Evolutionary conservation across 2,888 invertebrate genomes (phyloP).

Genomic region (Eilema sororculum): DNA sequence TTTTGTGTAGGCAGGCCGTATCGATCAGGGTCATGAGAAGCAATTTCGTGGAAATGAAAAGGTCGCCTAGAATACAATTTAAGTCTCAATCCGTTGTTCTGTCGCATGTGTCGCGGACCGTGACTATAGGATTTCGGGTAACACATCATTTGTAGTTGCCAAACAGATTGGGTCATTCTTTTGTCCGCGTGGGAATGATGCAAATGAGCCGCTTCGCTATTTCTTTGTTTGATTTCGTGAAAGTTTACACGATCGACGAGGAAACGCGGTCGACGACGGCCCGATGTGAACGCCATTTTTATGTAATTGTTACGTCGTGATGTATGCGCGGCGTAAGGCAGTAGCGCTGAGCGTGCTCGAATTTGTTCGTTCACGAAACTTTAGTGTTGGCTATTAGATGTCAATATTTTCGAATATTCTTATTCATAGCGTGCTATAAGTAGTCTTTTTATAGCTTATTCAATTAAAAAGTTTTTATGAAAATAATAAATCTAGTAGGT

Average conservation of each 20-base stretch:
- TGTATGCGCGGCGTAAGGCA: constrained; percentile 60
- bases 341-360: constrained; percentile 52
- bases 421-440: background rate
- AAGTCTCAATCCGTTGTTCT: constrained; percentile 64
- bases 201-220: constrained; percentile 85
- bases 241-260: constrained; percentile 86
- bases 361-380: constrained; percentile 15
- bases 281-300: constrained; percentile 86
- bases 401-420: background rate
- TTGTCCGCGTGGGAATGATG: constrained; percentile 87
- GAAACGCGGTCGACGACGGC: constrained; percentile 81
- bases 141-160: constrained; percentile 83
- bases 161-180: constrained; percentile 85
- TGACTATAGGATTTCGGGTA: constrained; percentile 82
- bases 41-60: constrained; percentile 62
- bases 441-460: background rate
- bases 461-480: background rate
- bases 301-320: constrained; percentile 86
- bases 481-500: background rate
- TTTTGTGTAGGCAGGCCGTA: constrained; percentile 28
- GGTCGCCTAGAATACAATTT: constrained; percentile 60
- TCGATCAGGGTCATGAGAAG: constrained; percentile 63
- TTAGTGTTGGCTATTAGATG: background rate
- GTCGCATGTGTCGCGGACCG: constrained; percentile 66
- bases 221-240: constrained; percentile 87